Base-by-base conservation (phyloP, 2,797 vertebrate species). In the Valencia hispanica region DNA sequence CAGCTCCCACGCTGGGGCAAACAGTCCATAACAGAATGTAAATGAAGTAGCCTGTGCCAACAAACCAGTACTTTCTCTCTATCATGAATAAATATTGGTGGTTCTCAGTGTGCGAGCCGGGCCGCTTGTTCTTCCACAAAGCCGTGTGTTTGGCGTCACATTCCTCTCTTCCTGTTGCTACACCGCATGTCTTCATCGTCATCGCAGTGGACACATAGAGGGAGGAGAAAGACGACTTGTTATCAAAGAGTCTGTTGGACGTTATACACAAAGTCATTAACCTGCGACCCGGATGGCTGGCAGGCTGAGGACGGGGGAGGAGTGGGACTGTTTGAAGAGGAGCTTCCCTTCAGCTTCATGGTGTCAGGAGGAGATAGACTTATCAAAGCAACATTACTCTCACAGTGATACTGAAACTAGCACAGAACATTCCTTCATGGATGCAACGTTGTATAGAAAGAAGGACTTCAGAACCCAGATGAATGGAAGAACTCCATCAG, bases 11-110 rank as follows among this genome's bases (percentile, higher is more conserved):
- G 83, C 90, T 78, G 91, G 83, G 86, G 81, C 90, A 93, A 93
- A 94, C 86, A 95, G 92, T 94, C 93, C 88, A 94, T 95, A 95
- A 95, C 86, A 88, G 85, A 89, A 95, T 94, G 92, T 92, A 94
- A 95, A 96, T 94, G 92, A 96, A 95, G 94, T 92, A 91, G 90
- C 91, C 90, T 94, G 90, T 85, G 89, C 92, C 95, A 96, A 96
- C 94, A 96, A 79, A 83, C 78, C 85, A 84, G 79, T 84, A 90
- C 94, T 95, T 94, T 93, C 93, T 93, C 92, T 94, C 93, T 85
- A 89, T 94, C 81, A 79, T 93, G 94, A 96, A 94, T 96, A 96
- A 96, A 96, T 87, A 93, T 95, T 95, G 89, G 93, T 86, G 78
- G 84, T 90, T 93, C 94, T 92, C 91, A 86, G 84, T 90, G 82